Evolutionary conservation across 2,113 vertebrate genomes (phyloP).

Genomic region (Noturus placidus): DNA sequence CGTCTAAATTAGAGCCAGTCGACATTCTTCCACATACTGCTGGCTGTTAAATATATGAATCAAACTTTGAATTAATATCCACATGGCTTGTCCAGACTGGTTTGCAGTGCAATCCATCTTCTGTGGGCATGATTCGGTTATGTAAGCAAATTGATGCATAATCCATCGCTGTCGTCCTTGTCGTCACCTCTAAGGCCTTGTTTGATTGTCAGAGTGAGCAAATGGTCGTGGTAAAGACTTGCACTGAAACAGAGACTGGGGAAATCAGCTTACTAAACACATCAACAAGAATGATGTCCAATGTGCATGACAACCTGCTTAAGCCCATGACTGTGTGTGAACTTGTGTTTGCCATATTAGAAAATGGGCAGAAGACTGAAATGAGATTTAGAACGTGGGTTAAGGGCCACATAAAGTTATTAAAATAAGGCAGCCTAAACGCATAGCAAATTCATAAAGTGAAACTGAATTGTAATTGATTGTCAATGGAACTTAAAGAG

Average conservation of each 20-base stretch:
- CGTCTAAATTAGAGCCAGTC: conserved; percentile 70
- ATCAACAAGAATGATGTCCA: conserved; percentile 52
- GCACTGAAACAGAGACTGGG: conserved; percentile 49
- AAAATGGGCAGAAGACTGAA: conserved; percentile 3
- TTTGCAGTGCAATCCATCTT: conserved; percentile 78
- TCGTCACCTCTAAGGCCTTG: conserved; percentile 75
- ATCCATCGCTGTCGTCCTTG: conserved; percentile 78
- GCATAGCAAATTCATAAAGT: conserved; percentile 22
- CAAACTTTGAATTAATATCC: conserved; percentile 76
- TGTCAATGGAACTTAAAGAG: conserved; percentile 37
- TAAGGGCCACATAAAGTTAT: conserved; percentile 43
- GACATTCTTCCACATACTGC: conserved; percentile 66
- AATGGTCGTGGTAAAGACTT: conserved; percentile 60
- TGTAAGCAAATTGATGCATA: conserved; percentile 78
- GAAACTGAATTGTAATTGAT: conserved; percentile 44
- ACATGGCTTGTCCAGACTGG: conserved; percentile 72
- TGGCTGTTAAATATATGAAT: conserved; percentile 76
- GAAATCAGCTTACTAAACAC: conserved; percentile 46
- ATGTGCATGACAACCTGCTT: conserved; percentile 35
- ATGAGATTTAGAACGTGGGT: conserved; percentile 47
- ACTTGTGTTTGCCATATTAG: conserved; percentile 22
- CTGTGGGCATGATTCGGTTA: conserved; percentile 74
- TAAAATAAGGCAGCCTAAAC: conserved; percentile 34
- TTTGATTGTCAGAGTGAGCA: conserved; percentile 68
- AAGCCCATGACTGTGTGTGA: neutral